Conservation (phyloP, 2,888 invertebrate species). For the Eupithecia exiguata region DNA sequence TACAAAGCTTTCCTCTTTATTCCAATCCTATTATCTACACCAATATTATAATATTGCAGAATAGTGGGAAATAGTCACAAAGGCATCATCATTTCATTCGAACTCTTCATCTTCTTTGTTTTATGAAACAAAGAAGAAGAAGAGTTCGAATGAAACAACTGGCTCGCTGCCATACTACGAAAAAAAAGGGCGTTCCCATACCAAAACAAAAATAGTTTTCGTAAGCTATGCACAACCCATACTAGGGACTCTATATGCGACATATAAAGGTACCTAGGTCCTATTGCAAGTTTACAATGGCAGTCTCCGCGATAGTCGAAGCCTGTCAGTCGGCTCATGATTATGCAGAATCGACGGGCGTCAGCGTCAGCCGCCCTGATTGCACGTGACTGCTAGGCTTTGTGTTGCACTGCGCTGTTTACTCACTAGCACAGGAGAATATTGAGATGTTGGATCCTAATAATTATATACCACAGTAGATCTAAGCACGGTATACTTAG, state of each 20-base stretch:
- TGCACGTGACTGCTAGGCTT: slow-evolving; percentile 18
- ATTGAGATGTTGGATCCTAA: background rate
- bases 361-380: slow-evolving; percentile 25
- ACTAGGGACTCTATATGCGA: background rate
- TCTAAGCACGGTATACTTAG: background rate
- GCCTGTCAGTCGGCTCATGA: slow-evolving; percentile 18
- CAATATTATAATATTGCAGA: no score
- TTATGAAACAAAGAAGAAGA: no score
- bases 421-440: background rate
- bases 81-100: no score
- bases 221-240: background rate
- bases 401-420: slow-evolving; percentile 17
- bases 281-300: slow-evolving; percentile 9
- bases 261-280: background rate
- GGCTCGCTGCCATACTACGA: background rate
- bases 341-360: slow-evolving; percentile 28
- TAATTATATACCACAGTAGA: background rate
- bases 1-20: no score
- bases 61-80: no score
- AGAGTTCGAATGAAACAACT: no score
- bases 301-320: background rate
- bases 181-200: no score
- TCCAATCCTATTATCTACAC: no score
- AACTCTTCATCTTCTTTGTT: no score
- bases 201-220: background rate